Evolutionary conservation across 2,888 invertebrate genomes (phyloP).

Genomic region (Unio pictorum): DNA sequence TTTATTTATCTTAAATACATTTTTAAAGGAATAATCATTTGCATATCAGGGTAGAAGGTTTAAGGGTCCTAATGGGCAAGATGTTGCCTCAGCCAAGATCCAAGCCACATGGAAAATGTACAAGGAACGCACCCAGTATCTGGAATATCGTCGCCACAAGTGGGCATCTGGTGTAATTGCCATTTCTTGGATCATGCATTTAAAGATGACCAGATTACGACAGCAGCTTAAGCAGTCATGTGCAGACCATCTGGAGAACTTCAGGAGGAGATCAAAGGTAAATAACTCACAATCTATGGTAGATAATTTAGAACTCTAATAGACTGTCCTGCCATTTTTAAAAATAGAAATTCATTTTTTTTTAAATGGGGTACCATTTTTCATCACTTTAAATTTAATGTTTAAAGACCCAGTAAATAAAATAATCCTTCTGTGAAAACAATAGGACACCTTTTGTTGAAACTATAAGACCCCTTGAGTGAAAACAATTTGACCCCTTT

Average conservation of each 20-base stretch:
- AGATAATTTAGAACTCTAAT: too few relatives aligned
- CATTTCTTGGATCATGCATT: conserved; percentile 70
- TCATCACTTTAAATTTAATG: too few relatives aligned
- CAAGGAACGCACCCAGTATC: conserved; percentile 58
- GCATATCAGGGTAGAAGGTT: conserved; percentile 63
- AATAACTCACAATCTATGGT: too few relatives aligned
- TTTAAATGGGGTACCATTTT: too few relatives aligned
- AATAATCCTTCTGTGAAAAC: too few relatives aligned
- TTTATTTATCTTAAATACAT: not conserved
- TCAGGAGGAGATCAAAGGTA: conserved; percentile 62
- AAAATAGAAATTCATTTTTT: too few relatives aligned
- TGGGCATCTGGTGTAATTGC: conserved; percentile 72
- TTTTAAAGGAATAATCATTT: not conserved
- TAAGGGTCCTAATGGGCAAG: conserved; percentile 59
- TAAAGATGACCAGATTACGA: conserved; percentile 68
- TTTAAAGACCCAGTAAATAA: too few relatives aligned
- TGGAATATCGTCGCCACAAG: conserved; percentile 67
- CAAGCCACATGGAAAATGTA: conserved; percentile 67
- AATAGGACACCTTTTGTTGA: too few relatives aligned
- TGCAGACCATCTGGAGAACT: conserved; percentile 63
- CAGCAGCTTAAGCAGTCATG: conserved; percentile 62
- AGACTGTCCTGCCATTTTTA: too few relatives aligned
- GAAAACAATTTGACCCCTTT: too few relatives aligned
- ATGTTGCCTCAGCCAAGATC: conserved; percentile 67
- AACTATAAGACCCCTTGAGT: too few relatives aligned